Evolutionary conservation across 37 sponge, comb jelly and placozoan genomes (phyloP), one percentile per base, ranked within the genome.

Genomic region (Lycopodina hypogea): DNA sequence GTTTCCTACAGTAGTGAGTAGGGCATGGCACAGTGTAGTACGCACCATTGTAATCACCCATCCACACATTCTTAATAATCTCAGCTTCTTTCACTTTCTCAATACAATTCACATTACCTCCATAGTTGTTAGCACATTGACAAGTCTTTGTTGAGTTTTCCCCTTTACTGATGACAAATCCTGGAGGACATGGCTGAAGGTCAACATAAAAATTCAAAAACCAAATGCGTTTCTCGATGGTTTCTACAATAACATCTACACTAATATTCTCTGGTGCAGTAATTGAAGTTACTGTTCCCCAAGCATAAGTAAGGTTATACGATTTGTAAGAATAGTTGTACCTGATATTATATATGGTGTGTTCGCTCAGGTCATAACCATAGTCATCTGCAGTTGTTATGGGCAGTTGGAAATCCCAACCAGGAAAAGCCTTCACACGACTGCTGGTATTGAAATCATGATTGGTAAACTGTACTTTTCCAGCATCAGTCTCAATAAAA

Each of bases 11-110:
- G 51, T 28, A 76, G 18, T 48, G 48, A n/a, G 77, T 63, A 4
- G 39, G 77, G 26, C 77, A 76, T 3, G 33, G 19, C 6, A 38
- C 21, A 11, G 39, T 7, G 15, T 56, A 33, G 23, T 48, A 48
- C 21, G 15, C 17, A n/a, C 65, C 53, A 15, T 74, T 39, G 33
- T 4, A n/a, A 19, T 74, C 12, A 21, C 84, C 84, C 55, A 84
- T 68, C 84, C 84, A 84, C 63, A 69, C 33, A 0, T 62, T 51
- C 40, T 69, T 76, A 0, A 0, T 53, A 6, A 84, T 33, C 17
- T 21, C 3, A 22, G 70, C 77, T 35, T 40, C 38, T 0, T 8
- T 24, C 36, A 4, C 37, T 14, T 56, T 8, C 14, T 6, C 6
- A 42, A 8, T 14, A 71, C 72, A 71, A 52, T 15, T 6, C 14